A percentile compares a stretch with the other conserved stretches of the same genome.
Conservation (phyloP, 1,140 invertebrate genomes). For the Dreissena polymorpha region DNA sequence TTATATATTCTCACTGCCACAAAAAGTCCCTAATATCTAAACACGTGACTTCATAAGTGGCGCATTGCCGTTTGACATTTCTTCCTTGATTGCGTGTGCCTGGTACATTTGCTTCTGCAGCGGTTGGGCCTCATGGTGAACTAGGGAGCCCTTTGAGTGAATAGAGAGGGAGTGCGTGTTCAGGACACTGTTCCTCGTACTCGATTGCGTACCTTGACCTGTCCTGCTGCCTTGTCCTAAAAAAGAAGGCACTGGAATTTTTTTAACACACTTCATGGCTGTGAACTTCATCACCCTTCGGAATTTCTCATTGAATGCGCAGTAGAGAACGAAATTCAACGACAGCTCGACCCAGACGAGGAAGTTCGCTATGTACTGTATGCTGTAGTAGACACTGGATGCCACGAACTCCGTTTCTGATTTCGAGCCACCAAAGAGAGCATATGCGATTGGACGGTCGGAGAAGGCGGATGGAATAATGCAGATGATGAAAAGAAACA, state of each 20-base stretch:
- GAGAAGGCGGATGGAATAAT: conserved; percentile 74
- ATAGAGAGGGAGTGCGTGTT: conserved; percentile 62
- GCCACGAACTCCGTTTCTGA: conserved; percentile 52
- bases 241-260: conserved; percentile 46
- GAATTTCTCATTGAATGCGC: conserved; percentile 75
- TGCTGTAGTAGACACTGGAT: conserved; percentile 59
- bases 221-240: conserved; percentile 46
- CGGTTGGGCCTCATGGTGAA: conserved; percentile 42
- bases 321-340: conserved; percentile 75
- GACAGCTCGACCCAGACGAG: conserved; percentile 71
- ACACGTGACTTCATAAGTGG: conserved; percentile 26
- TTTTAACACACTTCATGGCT: conserved; percentile 56
- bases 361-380: conserved; percentile 65
- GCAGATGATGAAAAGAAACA: conserved; percentile 73
- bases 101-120: conserved; percentile 22
- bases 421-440: conserved; percentile 64
- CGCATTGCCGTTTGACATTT: conserved; percentile 18
- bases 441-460: conserved; percentile 67
- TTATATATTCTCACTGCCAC: too few species aligned
- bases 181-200: conserved; percentile 58
- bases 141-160: conserved; percentile 55
- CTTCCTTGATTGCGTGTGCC: conserved; percentile 11
- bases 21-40: background rate
- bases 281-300: conserved; percentile 63
- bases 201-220: conserved; percentile 58